Evolutionary conservation across 2,797 vertebrate genomes (phyloP), one percentile per base, ranked within the genome.

Genomic region (Micrastur ruficollis): DNA sequence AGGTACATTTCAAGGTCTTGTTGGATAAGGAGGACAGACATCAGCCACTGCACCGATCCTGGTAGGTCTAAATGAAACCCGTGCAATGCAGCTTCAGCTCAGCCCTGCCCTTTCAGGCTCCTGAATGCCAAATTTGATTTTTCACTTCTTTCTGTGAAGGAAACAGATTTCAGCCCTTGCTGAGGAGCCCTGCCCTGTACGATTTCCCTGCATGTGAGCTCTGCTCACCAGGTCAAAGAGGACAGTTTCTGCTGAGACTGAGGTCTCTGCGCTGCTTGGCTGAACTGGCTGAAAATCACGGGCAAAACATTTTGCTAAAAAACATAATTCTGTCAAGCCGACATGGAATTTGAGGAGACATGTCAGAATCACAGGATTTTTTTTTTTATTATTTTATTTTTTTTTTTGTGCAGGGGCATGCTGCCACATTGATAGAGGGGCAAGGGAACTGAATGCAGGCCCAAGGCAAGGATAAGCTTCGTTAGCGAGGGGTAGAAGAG

Each of bases 1-100:
- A 87, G 81, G 49, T 90, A 52, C 4, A 0, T 84, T 94, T 95
- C 90, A 95, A 96, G 95, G 94, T 91, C 91, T 81, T 46, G 26
- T 44, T 91, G 79, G 78, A 81, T 91, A 86, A 78, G 58, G 76
- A 83, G 68, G 61, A 42, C 81, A 89, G 86, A 53, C 26, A 90
- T 78, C 34, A 46, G 38, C 36, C 1, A 0, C 81, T 42, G 46
- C 84, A 52, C 34, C 52, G 32, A 56, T 62, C 42, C 46, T 61
- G 42, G 49, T 38, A 13, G n/a, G 25, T 71, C 61, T 80, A 42
- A 73, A 38, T 27, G 81, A 78, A 89, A 78, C 31, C 42, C 2
- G 0, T 40, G 11, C 67, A 55, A 32, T 52, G 34, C 22, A 80
- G 14, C 40, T 82, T 87, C 61, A 83, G 59, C 46, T 78, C 67